Evolutionary conservation across 1,140 invertebrate genomes (phyloP), one percentile per base, ranked within the genome.

Genomic region (Chlorops oryzae): DNA sequence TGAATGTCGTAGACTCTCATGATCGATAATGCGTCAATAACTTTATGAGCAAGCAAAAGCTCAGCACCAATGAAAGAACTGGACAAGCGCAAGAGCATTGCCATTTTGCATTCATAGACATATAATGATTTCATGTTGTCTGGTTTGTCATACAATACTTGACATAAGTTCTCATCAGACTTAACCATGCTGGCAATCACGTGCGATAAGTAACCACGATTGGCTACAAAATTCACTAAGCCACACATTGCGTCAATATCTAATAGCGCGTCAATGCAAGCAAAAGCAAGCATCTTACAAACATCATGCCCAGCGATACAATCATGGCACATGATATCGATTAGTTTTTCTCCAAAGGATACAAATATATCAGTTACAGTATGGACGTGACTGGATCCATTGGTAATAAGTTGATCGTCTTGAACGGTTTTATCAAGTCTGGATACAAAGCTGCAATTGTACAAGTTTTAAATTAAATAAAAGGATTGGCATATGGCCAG

Each of bases 91-190:
- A 81, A 81, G 13, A 95, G 77, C 47, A 92, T 77, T 42, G 88
- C 80, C 83, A 94, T 86, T 72, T 90, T 90, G 0, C 89, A 87
- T 67, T 92, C 87, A 73, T 90, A 94, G 1, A 94, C 80, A 74
- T 91, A 95, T 0, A 94, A 72, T 2, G 84, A 81, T 49, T 85
- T 80, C 21, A 94, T 74, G 10, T 83, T 81, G 32, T 83, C 80
- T 1, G 85, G 82, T 24, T 79, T 77, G 2, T 83, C 78, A 52
- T 85, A 82, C 17, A 94, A 64, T 13, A 89, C 78, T 41, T 77
- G 74, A 55, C 81, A 78, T 1, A 96, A 70, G 24, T 84, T 77
- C 37, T 78, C 77, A 65, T 93, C 86, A 39, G 88, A 85, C 47
- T 86, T 82, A 28, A 83, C 59, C 22, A 96, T 63, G 51, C 84